A percentile compares a stretch with the other conserved stretches of the same genome.
These are phyloP conservation scores for Oophaga sylvatica DNA, from an alignment of 2,797 vertebrate species.

Conservation along the genomic window DNA sequence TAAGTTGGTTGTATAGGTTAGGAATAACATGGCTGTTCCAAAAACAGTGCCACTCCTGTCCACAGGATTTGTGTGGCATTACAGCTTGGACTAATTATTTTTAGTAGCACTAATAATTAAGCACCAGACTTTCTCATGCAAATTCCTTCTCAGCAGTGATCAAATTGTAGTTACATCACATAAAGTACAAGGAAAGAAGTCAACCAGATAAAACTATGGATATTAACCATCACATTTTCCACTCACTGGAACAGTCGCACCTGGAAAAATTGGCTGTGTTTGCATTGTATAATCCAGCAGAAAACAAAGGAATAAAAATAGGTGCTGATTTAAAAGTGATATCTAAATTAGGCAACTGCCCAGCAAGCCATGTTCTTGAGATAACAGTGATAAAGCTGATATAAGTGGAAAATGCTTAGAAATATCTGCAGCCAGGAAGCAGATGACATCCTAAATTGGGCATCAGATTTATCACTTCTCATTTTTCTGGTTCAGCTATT, in stretches of 20 bases:
- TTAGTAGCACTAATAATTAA: too few relatives aligned
- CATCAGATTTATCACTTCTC: slow-evolving; percentile 77
- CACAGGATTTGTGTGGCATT: too few relatives aligned
- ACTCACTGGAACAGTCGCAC: not conserved
- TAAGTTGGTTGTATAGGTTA: too few relatives aligned
- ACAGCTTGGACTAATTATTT: too few relatives aligned
- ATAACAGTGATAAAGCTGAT: slow-evolving; percentile 63
- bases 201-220: not conserved
- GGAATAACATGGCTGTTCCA: too few relatives aligned
- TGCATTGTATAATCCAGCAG: slow-evolving; percentile 9
- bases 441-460: slow-evolving; percentile 81
- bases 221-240: slow-evolving; percentile 20
- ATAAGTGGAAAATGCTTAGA: slow-evolving; percentile 70
- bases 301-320: slow-evolving; percentile 46
- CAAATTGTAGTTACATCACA: not conserved
- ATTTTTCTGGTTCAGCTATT: slow-evolving; percentile 76
- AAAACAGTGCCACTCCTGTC: too few relatives aligned
- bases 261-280: slow-evolving; percentile 28
- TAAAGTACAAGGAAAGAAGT: not conserved
- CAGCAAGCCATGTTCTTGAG: slow-evolving; percentile 41
- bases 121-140: not conserved
- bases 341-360: slow-evolving; percentile 44
- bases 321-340: slow-evolving; percentile 27
- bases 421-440: slow-evolving; percentile 79
- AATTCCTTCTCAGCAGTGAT: not conserved